A percentile compares a stretch with the other conserved stretches of the same genome.
Evolutionary conservation across 2,888 invertebrate species (phyloP).

Genomic region (Diogma glabrata): DNA sequence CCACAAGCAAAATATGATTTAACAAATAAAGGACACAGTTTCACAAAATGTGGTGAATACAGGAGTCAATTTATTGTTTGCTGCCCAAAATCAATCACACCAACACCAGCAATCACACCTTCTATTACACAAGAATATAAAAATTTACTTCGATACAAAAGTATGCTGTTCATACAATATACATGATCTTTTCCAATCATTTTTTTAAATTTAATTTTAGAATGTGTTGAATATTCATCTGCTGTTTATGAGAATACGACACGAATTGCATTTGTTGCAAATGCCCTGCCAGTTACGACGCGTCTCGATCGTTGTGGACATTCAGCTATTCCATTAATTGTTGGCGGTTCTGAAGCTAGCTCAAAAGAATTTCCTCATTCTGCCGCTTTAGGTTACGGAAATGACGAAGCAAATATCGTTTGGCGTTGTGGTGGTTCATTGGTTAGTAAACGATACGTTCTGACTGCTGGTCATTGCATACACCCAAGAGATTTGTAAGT

Average conservation of each 20-base stretch:
- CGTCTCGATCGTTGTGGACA: background rate
- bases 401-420: constrained; percentile 12
- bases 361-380: constrained; percentile 32
- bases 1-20: background rate
- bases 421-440: constrained; percentile 44
- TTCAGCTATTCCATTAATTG: background rate
- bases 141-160: too few relatives aligned
- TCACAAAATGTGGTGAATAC: background rate
- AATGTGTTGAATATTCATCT: background rate
- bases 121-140: too few relatives aligned
- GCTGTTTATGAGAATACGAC: too few relatives aligned
- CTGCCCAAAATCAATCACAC: too few relatives aligned
- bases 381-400: constrained; percentile 16
- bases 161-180: too few relatives aligned
- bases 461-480: constrained; percentile 47
- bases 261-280: too few relatives aligned
- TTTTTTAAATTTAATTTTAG: background rate
- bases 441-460: constrained; percentile 39
- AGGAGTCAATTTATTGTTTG: background rate
- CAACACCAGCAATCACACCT: too few relatives aligned
- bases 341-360: background rate
- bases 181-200: too few relatives aligned
- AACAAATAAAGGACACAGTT: background rate
- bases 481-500: constrained; percentile 18
- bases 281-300: background rate